Percentiles rank a stretch among this genome's conserved stretches.
Conservation (phyloP, 2,797 vertebrate species). For the Knipowitschia caucasica region DNA sequence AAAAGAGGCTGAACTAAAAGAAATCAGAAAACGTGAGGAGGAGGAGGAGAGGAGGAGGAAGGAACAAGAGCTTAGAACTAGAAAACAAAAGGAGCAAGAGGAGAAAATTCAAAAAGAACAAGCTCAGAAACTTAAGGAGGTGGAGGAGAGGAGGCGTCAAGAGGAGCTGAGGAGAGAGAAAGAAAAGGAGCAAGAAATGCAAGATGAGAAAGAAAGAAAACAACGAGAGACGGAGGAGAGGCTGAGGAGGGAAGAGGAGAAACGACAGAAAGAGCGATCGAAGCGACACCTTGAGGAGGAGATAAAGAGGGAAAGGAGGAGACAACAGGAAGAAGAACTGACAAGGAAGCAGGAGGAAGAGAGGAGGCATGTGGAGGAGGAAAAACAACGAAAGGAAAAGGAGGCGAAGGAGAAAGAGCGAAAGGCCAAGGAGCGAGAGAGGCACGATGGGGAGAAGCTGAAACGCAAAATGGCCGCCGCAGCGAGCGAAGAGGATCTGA, state of each 20-base stretch:
- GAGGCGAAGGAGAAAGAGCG: background rate
- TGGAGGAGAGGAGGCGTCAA: constrained; percentile 21
- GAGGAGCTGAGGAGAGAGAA: constrained; percentile 40
- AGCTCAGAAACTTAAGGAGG: no score
- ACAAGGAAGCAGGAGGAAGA: constrained; percentile 11
- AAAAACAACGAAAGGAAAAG: constrained; percentile 1
- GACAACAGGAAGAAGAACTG: constrained; percentile 7
- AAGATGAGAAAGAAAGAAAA: background rate
- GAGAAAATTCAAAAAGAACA: no score
- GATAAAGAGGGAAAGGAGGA: constrained; percentile 6
- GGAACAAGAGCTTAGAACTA: background rate
- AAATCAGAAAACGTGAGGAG: constrained; percentile 1
- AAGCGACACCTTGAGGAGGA: background rate
- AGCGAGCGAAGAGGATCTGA: constrained; percentile 34
- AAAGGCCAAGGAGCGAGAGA: constrained; percentile 20
- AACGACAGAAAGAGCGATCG: constrained; percentile 5
- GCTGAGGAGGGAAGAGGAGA: constrained; percentile 7
- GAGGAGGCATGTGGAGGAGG: constrained; percentile 9
- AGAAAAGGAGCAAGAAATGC: constrained; percentile 30
- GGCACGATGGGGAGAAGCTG: constrained; percentile 1
- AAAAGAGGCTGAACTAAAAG: background rate
- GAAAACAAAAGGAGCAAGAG: background rate
- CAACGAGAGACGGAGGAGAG: constrained; percentile 10
- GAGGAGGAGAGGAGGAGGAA: constrained; percentile 2
- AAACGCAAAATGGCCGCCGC: background rate